phyloP scores from a whole-genome alignment of 2,113 vertebrate genomes.

The Neodon shergylaensis region DNA sequence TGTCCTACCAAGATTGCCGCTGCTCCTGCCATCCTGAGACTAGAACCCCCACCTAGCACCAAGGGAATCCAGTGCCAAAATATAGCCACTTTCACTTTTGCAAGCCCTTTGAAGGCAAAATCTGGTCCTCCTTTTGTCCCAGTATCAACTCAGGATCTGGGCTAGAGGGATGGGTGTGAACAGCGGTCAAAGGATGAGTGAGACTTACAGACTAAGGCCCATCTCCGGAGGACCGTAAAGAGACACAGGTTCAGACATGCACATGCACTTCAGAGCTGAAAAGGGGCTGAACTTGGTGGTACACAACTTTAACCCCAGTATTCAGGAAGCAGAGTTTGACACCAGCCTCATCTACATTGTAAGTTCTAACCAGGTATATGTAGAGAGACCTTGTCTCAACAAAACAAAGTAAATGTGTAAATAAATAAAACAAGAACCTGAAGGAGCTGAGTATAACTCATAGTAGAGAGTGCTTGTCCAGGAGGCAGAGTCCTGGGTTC shows the following conservation, averaged over 20 bases:
- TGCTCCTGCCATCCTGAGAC: slow-evolving; percentile 90
- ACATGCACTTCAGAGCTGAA: neutral
- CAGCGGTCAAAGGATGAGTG: neutral
- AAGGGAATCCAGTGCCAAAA: slow-evolving; percentile 83
- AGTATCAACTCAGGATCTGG: neutral
- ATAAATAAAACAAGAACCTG: neutral
- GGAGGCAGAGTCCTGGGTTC: neutral
- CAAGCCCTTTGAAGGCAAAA: slow-evolving; percentile 81
- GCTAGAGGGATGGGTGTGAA: neutral
- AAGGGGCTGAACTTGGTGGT: neutral
- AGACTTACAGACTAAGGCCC: neutral
- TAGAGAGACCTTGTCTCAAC: neutral
- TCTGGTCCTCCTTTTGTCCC: neutral
- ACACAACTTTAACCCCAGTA: neutral
- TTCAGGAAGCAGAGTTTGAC: neutral
- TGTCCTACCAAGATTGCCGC: neutral
- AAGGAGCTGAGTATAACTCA: neutral
- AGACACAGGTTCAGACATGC: neutral
- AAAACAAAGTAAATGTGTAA: neutral
- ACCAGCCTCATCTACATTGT: neutral
- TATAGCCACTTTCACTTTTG: slow-evolving; percentile 86
- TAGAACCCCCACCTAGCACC: slow-evolving; percentile 90
- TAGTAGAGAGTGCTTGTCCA: neutral
- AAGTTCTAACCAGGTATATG: neutral
- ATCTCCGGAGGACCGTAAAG: neutral